These are phyloP conservation scores for Cyrtodaria siliqua DNA, from an alignment of 2,888 invertebrate species.

Conservation along the genomic window DNA sequence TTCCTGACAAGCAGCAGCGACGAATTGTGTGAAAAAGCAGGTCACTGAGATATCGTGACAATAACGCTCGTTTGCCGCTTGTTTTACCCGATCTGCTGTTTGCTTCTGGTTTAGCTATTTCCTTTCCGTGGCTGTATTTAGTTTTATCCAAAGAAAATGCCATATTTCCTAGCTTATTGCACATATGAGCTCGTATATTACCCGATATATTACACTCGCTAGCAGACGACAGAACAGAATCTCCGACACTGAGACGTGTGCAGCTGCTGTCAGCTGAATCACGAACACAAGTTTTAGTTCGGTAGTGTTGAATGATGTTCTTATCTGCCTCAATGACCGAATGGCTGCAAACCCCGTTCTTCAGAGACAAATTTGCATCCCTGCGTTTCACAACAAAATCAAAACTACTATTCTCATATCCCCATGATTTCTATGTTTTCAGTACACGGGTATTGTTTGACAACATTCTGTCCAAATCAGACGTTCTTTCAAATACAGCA, in stretches of 20 bases:
- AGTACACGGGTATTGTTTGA: slow-evolving; percentile 19
- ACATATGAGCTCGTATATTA: too few species aligned
- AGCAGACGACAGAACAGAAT: too few species aligned
- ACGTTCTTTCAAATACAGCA: slow-evolving; percentile 38
- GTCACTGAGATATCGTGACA: slow-evolving; percentile 12
- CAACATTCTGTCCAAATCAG: slow-evolving; percentile 25
- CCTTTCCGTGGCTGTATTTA: background rate
- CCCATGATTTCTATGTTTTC: slow-evolving; percentile 46
- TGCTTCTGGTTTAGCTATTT: background rate
- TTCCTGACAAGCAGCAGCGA: background rate
- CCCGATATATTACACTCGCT: too few species aligned
- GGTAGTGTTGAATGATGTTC: too few species aligned
- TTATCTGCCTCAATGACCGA: too few species aligned
- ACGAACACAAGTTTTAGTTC: too few species aligned
- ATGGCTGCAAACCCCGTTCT: background rate
- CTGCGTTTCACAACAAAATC: slow-evolving; percentile 25
- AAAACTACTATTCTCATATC: slow-evolving; percentile 35
- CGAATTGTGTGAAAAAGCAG: background rate
- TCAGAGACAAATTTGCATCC: background rate
- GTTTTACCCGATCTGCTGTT: background rate
- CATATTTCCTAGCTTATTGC: too few species aligned
- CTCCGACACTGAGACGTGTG: too few species aligned
- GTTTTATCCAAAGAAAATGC: too few species aligned
- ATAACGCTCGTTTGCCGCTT: background rate
- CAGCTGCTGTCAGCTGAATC: too few species aligned